phyloP scores from a whole-genome alignment of 2,888 invertebrate species.

The Teinopalpus imperialis region DNA sequence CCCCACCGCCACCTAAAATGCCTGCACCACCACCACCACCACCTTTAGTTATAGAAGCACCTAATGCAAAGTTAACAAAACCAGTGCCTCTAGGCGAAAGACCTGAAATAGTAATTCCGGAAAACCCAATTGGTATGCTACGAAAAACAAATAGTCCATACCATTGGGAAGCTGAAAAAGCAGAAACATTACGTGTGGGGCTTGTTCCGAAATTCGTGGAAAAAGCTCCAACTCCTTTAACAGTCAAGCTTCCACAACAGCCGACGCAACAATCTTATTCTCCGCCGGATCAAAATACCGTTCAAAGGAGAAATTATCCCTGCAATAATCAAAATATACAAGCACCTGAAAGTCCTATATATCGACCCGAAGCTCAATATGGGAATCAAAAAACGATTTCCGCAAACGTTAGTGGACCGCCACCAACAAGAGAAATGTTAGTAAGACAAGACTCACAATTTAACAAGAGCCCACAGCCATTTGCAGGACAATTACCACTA shows the following conservation, averaged over 20 bases:
- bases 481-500: conserved; percentile 56
- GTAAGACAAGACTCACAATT: conserved; percentile 77
- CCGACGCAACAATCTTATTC: conserved; percentile 67
- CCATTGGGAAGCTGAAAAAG: conserved; percentile 83
- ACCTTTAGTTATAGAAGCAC: conserved; percentile 79
- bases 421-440: conserved; percentile 65
- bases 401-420: conserved; percentile 53
- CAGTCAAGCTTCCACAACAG: conserved; percentile 71
- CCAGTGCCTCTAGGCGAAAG: conserved; percentile 81
- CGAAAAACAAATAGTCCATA: conserved; percentile 87
- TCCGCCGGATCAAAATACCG: conserved; percentile 53
- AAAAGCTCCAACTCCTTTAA: conserved; percentile 71
- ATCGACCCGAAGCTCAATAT: conserved; percentile 75
- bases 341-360: conserved; percentile 68
- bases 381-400: conserved; percentile 62
- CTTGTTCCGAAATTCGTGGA: conserved; percentile 70
- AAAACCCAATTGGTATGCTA: conserved; percentile 86
- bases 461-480: conserved; percentile 76
- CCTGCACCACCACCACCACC: conserved; percentile 83
- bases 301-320: conserved; percentile 46
- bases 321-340: conserved; percentile 55
- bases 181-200: conserved; percentile 77
- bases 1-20: conserved; percentile 69
- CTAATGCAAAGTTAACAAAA: conserved; percentile 76
- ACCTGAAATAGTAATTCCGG: conserved; percentile 88